phyloP scores from a whole-genome alignment of 2,888 invertebrate species.

The Melanotus villosus region DNA sequence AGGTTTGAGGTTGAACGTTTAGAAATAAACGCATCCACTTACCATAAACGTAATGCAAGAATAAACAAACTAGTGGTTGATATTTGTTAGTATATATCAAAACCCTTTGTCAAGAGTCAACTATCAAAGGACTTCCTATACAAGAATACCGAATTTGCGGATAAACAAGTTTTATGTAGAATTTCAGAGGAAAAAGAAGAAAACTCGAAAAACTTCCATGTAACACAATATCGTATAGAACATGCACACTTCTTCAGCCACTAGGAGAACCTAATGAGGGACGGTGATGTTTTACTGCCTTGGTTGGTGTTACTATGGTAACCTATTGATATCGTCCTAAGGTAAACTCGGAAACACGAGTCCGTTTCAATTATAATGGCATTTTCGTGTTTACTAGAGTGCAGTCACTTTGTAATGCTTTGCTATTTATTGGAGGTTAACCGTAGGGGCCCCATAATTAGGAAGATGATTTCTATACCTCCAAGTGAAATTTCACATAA shows the following conservation, averaged over 20 bases:
- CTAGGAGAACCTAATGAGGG: conserved; percentile 51
- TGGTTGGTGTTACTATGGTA: conserved; percentile 52
- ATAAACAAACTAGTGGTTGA: too few species aligned
- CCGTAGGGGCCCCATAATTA: conserved; percentile 30
- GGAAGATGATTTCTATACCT: conserved; percentile 27
- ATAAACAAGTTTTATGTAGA: too few species aligned
- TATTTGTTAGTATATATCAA: too few species aligned
- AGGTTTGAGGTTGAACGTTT: too few species aligned
- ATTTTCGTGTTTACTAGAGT: conserved; percentile 58
- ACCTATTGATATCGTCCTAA: conserved; percentile 58
- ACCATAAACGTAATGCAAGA: too few species aligned
- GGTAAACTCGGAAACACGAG: conserved; percentile 28
- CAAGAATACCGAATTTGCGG: too few species aligned
- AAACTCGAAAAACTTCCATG: not conserved
- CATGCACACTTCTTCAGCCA: conserved; percentile 12
- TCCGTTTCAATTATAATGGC: conserved; percentile 56
- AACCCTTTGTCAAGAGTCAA: too few species aligned
- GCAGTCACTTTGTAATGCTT: conserved; percentile 46
- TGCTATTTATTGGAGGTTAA: conserved; percentile 51
- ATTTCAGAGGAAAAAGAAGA: not conserved
- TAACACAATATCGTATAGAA: not conserved
- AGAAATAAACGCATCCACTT: too few species aligned
- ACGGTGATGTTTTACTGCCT: conserved; percentile 55
- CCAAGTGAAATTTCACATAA: conserved; percentile 17
- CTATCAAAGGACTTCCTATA: too few species aligned